Evolutionary conservation across 2,888 invertebrate genomes (phyloP).

Genomic region (Chrysolina oricalcia): DNA sequence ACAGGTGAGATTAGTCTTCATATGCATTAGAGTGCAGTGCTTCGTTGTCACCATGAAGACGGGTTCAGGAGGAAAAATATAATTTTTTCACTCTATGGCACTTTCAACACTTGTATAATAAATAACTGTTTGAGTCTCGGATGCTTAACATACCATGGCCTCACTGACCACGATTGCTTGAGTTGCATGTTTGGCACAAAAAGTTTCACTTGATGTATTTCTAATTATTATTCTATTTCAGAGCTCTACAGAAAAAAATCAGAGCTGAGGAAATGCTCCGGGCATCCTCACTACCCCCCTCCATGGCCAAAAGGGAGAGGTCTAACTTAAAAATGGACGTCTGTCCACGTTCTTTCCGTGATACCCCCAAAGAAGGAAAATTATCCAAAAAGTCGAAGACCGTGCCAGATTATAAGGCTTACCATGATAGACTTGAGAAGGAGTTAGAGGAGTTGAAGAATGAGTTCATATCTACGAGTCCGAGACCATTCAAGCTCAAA

Average conservation of each 20-base stretch:
- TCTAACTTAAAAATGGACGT: conserved; percentile 64
- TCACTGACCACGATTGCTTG: no score
- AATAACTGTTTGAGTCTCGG: no score
- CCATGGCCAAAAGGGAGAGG: conserved; percentile 79
- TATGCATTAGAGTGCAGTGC: no score
- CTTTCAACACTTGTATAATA: no score
- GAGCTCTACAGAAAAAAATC: conserved; percentile 79
- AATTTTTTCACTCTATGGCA: no score
- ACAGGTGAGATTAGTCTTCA: conserved; percentile 72
- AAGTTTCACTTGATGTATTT: no score
- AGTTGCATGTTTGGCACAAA: no score
- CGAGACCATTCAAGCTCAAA: conserved; percentile 71
- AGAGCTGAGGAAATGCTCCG: conserved; percentile 81
- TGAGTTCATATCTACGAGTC: conserved; percentile 70
- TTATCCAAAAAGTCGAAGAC: conserved; percentile 54
- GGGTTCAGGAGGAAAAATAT: no score
- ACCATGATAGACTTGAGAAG: conserved; percentile 68
- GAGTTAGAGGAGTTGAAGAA: conserved; percentile 68
- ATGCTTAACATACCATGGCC: no score
- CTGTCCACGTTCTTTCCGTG: conserved; percentile 62
- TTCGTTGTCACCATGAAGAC: no score
- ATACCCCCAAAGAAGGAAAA: conserved; percentile 42
- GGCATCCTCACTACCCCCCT: conserved; percentile 79
- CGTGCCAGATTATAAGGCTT: conserved; percentile 66
- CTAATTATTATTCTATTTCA: conserved; percentile 58